Evolutionary conservation across 1,140 invertebrate genomes (phyloP), one percentile per base, ranked within the genome.

Genomic region (Prorops nasuta): DNA sequence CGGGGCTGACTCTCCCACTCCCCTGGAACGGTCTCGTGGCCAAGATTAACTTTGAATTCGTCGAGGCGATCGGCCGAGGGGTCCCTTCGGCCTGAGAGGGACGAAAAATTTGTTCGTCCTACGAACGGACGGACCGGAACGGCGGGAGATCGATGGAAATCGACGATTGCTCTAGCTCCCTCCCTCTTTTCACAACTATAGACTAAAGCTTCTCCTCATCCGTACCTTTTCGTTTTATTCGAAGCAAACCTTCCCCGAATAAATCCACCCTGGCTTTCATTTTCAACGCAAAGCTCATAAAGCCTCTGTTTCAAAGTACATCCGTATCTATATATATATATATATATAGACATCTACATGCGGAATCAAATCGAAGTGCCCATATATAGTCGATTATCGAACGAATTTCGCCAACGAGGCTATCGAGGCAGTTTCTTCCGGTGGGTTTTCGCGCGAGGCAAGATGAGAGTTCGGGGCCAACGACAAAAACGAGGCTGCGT

Each of bases 1-100:
- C 59, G 50, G 40, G 55, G 44, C 54, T n/a, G 39, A 48, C 17
- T 47, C 40, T 34, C 44, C 36, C 53, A 17, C 41, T 35, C 47
- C 36, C 36, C 35, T 22, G 34, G 37, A 53, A 52, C 49, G 56
- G 44, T 41, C 54, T 57, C 58, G 48, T 61, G 51, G 28, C 58
- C 46, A 40, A 66, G 64, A 66, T 66, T 66, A 66, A 66, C 63
- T 66, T 61, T 64, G 59, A 64, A 66, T 66, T 60, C 63, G 56
- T 45, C 44, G 38, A 49, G 35, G 44, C 44, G 56, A 44, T 43
- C 36, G 32, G 9, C 36, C 37, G 21, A 17, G 42, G 18, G 20
- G 28, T n/a, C n/a, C n/a, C 14, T 21, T 9, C 28, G 31, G 8
- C 22, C 18, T 20, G 21, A 32, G 41, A 19, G 48, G 51, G 48